Evolutionary conservation across 2,113 vertebrate genomes (phyloP).

Genomic region (Elephantulus edwardii): DNA sequence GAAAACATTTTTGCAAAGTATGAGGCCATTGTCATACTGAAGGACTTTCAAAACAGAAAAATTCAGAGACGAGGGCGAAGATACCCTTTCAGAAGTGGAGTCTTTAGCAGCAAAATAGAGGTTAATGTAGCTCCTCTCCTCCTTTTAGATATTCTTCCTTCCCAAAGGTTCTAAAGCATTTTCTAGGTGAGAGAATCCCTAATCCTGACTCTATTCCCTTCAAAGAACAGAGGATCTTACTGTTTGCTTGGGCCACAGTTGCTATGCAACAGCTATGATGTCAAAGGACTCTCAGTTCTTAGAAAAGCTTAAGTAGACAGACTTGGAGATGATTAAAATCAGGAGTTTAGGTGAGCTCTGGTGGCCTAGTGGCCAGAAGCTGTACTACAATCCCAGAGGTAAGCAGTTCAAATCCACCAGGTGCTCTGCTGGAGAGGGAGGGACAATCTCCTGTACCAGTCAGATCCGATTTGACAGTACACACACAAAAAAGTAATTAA

Average conservation of each 20-base stretch:
- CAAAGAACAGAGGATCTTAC: not conserved
- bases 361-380: too few relatives aligned
- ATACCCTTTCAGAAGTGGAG: not conserved
- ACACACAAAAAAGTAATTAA: too few relatives aligned
- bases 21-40: not conserved
- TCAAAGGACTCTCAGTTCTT: conserved; percentile 64
- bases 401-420: too few relatives aligned
- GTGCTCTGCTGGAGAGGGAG: too few relatives aligned
- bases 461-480: too few relatives aligned
- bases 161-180: not conserved
- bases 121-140: not conserved
- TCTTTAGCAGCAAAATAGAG: not conserved
- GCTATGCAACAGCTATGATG: conserved; percentile 65
- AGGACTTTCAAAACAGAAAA: conserved; percentile 23
- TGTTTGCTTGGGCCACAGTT: not conserved
- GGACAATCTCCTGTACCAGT: too few relatives aligned
- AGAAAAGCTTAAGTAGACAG: not conserved
- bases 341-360: too few relatives aligned
- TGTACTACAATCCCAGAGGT: too few relatives aligned
- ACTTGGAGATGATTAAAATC: not conserved
- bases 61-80: not conserved
- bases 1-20: not conserved
- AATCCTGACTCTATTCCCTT: accelerated
- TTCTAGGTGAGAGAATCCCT: not conserved
- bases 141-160: not conserved